Evolutionary conservation across 2,888 invertebrate species (phyloP), one percentile per base, ranked within the genome.

Genomic region (Tineola bisselliella): DNA sequence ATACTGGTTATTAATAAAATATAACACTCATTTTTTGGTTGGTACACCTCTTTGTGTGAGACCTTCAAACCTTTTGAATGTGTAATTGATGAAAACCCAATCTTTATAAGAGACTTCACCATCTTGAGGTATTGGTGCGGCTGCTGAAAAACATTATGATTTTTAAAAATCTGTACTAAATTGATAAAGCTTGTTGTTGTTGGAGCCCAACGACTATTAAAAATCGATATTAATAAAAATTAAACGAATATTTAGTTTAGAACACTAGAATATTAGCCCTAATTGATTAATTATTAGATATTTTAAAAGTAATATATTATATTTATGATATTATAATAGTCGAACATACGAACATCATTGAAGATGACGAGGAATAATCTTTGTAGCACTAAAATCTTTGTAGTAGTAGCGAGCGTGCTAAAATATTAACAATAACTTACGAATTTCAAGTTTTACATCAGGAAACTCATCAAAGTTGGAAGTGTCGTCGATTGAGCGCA

Each of bases 401-500:
- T n/a, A n/a, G n/a, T n/a, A n/a, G n/a, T n/a, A n/a, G n/a, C n/a
- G n/a, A n/a, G n/a, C n/a, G n/a, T n/a, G n/a, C n/a, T n/a, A n/a
- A n/a, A n/a, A n/a, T n/a, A 31, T 31, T 8, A 31, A 31, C 5
- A 31, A n/a, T 33, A 57, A 92, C 96, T 92, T 90, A 98, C 98
- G 97, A 88, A 98, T 97, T 89, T 97, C 96, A 68, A 99, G 91
- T 79, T 99, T 98, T 72, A 98, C 98, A 86, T 99, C 99, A 6
- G 99, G 99, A 90, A 99, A 99, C 73, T 99, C 99, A 87, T 99
- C 99, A 81, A 99, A 99, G 88, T 99, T 99, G 67, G 98, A 98
- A 52, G 99, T 99, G 84, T 99, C 99, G 80, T 99, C 99, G 71
- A 99, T 99, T 67, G 98, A 98, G 78, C 95, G 94, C 63, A 99